Conservation (phyloP, 2,113 vertebrate species). For the Uria aalge region DNA sequence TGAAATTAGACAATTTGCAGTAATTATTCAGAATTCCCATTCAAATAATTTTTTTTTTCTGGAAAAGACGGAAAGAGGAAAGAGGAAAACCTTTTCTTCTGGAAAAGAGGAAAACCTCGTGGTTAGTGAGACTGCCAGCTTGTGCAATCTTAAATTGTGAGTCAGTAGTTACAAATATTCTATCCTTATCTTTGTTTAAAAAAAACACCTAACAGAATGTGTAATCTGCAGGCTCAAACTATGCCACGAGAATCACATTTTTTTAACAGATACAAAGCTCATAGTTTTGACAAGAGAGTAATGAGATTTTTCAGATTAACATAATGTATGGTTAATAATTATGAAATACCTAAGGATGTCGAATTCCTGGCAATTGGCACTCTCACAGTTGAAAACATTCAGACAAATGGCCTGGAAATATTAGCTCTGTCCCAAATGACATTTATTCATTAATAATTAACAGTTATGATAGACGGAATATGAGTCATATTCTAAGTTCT, state of each 20-base stretch:
- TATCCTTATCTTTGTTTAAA: not conserved
- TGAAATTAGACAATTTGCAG: not conserved
- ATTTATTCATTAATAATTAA: conserved; percentile 53
- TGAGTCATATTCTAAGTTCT: not conserved
- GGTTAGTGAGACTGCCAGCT: not conserved
- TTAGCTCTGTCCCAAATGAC: not conserved
- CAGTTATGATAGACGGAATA: not conserved
- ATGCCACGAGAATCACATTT: not conserved
- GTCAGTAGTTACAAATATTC: not conserved
- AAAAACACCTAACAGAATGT: not conserved
- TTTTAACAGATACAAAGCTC: not conserved
- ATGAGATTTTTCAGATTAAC: not conserved
- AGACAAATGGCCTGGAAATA: conserved; percentile 20
- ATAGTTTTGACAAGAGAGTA: not conserved
- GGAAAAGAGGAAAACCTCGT: not conserved
- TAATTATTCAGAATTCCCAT: not conserved
- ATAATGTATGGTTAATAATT: not conserved
- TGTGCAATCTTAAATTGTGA: not conserved
- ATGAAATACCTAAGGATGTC: not conserved
- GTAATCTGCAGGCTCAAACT: not conserved
- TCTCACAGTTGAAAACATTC: conserved; percentile 26
- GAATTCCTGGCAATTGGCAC: not conserved
- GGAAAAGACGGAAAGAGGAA: not conserved
- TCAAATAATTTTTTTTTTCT: not conserved
- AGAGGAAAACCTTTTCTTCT: not conserved